Conservation (phyloP, 2,113 vertebrate genomes). For the Thermophis baileyi region DNA sequence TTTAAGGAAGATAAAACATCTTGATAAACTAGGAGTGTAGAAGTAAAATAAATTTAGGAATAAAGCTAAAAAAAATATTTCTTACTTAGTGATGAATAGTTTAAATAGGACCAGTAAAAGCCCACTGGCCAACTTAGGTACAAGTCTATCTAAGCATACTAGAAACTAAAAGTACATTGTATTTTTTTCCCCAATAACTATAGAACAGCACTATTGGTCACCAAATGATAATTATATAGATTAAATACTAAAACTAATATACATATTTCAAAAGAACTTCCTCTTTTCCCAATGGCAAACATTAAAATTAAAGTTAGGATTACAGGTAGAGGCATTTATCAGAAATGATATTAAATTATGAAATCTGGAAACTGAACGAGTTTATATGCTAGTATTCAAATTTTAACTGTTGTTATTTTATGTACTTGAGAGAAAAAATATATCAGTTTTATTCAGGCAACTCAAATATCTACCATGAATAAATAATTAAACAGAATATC, state of each 20-base stretch:
- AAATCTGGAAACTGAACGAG: background rate
- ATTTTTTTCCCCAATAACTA: background rate
- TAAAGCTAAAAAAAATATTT: background rate
- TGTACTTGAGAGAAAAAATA: slow-evolving; percentile 23
- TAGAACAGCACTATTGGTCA: background rate
- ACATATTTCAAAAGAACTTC: background rate
- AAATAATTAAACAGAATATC: slow-evolving; percentile 10
- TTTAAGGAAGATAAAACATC: background rate
- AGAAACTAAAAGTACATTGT: slow-evolving; percentile 33
- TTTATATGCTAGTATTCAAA: background rate
- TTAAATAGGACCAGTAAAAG: slow-evolving; percentile 57
- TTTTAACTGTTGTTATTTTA: background rate
- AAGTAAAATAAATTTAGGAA: background rate
- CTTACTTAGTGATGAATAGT: background rate
- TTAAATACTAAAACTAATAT: background rate
- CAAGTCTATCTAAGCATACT: slow-evolving; percentile 33
- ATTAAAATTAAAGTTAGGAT: background rate
- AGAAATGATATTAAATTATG: background rate
- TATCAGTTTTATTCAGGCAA: slow-evolving; percentile 26
- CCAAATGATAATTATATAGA: background rate
- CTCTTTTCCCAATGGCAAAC: background rate
- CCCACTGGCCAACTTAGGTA: slow-evolving; percentile 44
- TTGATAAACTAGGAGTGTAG: background rate
- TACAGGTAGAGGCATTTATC: background rate
- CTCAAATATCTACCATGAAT: slow-evolving; percentile 29